phyloP scores from a whole-genome alignment of 2,888 invertebrate genomes.

The Megalurothrips usitatus region DNA sequence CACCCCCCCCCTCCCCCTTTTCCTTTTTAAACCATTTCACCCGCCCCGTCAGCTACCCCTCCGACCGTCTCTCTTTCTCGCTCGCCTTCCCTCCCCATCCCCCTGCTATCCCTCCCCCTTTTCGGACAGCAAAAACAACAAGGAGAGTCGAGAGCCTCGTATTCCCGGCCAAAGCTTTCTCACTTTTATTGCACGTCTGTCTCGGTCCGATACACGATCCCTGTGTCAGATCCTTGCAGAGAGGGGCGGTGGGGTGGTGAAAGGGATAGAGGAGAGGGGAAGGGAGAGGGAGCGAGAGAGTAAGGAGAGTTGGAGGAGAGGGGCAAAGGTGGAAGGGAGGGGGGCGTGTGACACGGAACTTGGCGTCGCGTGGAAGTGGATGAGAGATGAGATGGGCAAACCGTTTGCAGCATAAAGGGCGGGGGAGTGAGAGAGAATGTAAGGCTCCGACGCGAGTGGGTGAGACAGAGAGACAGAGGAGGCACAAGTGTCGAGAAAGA shows the following conservation, averaged over 20 bases:
- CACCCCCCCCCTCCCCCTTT: no score
- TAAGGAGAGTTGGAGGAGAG: conserved; percentile 35
- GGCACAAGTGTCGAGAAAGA: neutral
- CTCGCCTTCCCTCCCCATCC: no score
- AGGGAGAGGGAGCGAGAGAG: conserved; percentile 32
- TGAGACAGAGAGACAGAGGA: neutral
- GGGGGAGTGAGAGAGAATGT: neutral
- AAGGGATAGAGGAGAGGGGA: conserved; percentile 36
- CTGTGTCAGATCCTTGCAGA: neutral
- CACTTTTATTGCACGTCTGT: conserved; percentile 30
- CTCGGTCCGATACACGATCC: conserved; percentile 33
- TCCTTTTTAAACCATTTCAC: no score
- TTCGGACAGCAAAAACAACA: neutral
- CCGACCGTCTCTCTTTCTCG: no score
- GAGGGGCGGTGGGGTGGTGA: conserved; percentile 37
- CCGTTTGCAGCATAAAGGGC: no score
- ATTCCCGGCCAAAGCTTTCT: conserved; percentile 30
- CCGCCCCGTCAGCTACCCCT: no score
- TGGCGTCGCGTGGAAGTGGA: no score
- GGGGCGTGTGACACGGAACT: no score
- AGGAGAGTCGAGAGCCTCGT: neutral
- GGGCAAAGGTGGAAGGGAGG: neutral
- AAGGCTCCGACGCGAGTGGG: neutral
- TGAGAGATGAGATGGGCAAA: no score
- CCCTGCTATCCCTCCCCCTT: no score